phyloP scores from a whole-genome alignment of 2,888 invertebrate species.

The Patella caerulea region DNA sequence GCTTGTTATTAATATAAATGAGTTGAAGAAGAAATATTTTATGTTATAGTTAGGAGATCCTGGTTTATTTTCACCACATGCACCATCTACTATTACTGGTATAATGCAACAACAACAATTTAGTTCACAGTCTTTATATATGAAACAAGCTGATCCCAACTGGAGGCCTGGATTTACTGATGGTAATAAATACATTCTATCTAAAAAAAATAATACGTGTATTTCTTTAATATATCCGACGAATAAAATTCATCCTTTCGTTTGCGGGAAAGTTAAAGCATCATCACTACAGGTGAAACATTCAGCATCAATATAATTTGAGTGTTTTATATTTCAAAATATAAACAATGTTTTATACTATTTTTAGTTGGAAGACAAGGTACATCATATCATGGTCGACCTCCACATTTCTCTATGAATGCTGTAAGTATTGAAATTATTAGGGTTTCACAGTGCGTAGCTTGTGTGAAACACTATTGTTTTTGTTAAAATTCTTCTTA shows the following conservation, averaged over 20 bases:
- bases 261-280: too few relatives aligned
- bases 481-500: too few relatives aligned
- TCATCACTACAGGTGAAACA: not conserved
- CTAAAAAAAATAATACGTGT: too few relatives aligned
- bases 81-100: conserved; percentile 46
- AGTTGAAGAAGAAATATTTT: not conserved
- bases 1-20: too few relatives aligned
- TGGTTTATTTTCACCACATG: conserved; percentile 63
- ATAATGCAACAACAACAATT: conserved; percentile 60
- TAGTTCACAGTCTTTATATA: conserved; percentile 60
- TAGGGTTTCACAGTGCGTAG: too few relatives aligned
- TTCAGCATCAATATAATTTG: too few relatives aligned
- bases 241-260: too few relatives aligned
- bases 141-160: conserved; percentile 53
- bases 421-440: conserved; percentile 45
- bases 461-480: too few relatives aligned
- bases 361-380: conserved; percentile 38
- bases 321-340: too few relatives aligned
- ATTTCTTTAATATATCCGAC: too few relatives aligned
- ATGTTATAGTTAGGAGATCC: conserved; percentile 52
- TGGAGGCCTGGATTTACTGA: conserved; percentile 66
- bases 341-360: not conserved
- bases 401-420: conserved; percentile 58
- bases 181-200: conserved; percentile 39
- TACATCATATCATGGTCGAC: conserved; percentile 53